phyloP scores from a whole-genome alignment of 2,113 vertebrate species.

The Petroica traversi region DNA sequence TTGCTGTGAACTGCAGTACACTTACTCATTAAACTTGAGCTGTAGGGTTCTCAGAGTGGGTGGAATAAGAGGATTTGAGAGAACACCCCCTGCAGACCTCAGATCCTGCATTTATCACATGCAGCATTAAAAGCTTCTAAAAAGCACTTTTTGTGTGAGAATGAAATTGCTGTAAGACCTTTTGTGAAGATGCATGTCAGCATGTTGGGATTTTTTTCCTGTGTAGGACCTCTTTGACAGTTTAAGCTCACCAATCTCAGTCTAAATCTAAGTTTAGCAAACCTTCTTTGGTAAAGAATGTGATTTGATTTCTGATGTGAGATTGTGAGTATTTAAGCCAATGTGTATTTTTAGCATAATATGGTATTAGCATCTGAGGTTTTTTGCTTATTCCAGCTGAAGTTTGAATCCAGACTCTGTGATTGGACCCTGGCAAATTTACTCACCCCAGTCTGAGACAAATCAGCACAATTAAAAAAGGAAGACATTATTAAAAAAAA shows the following conservation, averaged over 20 bases:
- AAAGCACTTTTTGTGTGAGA: background rate
- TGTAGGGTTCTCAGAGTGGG: background rate
- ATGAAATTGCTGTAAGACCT: background rate
- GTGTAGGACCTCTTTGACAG: background rate
- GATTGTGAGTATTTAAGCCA: background rate
- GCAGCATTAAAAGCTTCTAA: background rate
- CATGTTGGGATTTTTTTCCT: background rate
- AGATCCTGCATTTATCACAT: background rate
- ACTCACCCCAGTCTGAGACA: background rate
- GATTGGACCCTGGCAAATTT: background rate
- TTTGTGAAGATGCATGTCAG: background rate
- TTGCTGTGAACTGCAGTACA: background rate
- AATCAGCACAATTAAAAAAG: background rate
- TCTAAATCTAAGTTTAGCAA: background rate
- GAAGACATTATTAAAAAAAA: accelerated
- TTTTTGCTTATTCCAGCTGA: background rate
- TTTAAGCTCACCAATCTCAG: background rate
- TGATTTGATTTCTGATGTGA: background rate
- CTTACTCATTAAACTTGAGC: background rate
- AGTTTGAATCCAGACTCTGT: background rate
- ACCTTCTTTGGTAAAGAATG: background rate
- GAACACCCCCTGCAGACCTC: background rate
- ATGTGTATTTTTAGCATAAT: background rate
- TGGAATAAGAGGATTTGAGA: constrained; percentile 28
- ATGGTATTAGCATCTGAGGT: background rate